A percentile compares a stretch with the other conserved stretches of the same genome.
Conservation (phyloP, 2,888 invertebrate species). For the Leucozona laternaria region DNA sequence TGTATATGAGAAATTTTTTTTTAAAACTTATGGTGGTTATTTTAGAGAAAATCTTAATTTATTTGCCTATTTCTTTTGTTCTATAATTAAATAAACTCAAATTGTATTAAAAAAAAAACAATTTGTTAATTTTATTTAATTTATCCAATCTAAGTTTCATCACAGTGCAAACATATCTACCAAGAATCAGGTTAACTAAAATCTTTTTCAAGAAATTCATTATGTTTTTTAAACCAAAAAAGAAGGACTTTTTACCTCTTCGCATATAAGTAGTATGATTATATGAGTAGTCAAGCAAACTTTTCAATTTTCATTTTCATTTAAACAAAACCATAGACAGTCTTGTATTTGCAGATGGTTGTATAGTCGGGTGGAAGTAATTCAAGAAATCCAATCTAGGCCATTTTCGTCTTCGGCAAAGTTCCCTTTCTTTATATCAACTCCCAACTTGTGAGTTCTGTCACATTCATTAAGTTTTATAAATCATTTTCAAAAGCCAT, state of each 20-base stretch:
- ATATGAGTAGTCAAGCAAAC: slow-evolving; percentile 2
- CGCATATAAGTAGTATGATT: background rate
- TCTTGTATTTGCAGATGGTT: slow-evolving; percentile 42
- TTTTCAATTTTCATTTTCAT: background rate
- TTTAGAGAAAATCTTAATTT: too few relatives aligned
- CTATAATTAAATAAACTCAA: background rate
- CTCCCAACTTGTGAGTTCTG: background rate
- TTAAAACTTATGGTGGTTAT: too few relatives aligned
- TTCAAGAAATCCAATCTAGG: slow-evolving; percentile 62
- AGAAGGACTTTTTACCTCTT: slow-evolving; percentile 35
- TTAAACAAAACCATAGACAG: background rate
- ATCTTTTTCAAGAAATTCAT: slow-evolving; percentile 1
- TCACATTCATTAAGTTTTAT: background rate
- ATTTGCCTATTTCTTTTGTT: background rate
- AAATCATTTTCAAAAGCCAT: slow-evolving; percentile 41
- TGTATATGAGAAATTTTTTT: too few relatives aligned
- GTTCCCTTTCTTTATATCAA: slow-evolving; percentile 5
- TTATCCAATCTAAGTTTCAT: background rate
- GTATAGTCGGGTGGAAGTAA: slow-evolving; percentile 61
- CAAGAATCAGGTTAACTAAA: slow-evolving; percentile 42
- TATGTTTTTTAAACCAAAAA: slow-evolving; percentile 32
- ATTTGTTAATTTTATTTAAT: background rate
- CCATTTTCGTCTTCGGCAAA: slow-evolving; percentile 58
- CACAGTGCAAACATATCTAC: background rate
- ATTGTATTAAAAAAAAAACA: background rate